Percentiles rank a stretch among this genome's conserved stretches.
Evolutionary conservation across 2,113 vertebrate genomes (phyloP).

Genomic region (Chaetodon auriga): DNA sequence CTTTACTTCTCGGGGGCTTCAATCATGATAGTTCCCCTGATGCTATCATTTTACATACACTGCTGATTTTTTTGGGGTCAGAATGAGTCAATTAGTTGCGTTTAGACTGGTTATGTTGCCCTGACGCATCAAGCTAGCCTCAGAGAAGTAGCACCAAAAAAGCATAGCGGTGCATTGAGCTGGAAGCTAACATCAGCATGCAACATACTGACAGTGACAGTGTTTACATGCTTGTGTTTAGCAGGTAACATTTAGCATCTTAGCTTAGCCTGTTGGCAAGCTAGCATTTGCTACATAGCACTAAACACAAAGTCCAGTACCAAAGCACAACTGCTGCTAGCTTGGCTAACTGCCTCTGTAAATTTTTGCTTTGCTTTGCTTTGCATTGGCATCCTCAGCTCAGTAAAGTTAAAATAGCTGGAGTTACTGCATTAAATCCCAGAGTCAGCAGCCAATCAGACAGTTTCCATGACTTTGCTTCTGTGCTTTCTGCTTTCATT

Average conservation of each 20-base stretch:
- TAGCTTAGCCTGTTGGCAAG: too few relatives aligned
- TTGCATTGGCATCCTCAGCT: background rate
- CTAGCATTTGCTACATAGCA: too few relatives aligned
- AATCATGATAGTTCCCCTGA: conserved; percentile 20
- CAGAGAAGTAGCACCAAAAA: background rate
- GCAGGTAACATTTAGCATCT: too few relatives aligned
- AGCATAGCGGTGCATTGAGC: background rate
- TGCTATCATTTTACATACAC: conserved; percentile 42
- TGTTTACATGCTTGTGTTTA: too few relatives aligned
- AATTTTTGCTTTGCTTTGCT: background rate
- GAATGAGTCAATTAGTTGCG: conserved; percentile 16
- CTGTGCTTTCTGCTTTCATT: background rate
- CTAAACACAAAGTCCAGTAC: background rate
- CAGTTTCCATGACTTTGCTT: background rate
- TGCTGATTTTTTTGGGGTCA: conserved; percentile 27
- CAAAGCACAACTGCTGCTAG: too few relatives aligned
- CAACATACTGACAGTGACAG: too few relatives aligned
- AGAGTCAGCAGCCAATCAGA: background rate
- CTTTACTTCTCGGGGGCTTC: conserved; percentile 12
- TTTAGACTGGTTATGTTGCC: background rate
- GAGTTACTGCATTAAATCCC: background rate
- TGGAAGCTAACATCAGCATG: too few relatives aligned
- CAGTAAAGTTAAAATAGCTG: background rate
- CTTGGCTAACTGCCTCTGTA: too few relatives aligned
- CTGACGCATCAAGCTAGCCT: background rate